Evolutionary conservation across 1,140 invertebrate species (phyloP).

Genomic region (Drosophila punjabiensis): DNA sequence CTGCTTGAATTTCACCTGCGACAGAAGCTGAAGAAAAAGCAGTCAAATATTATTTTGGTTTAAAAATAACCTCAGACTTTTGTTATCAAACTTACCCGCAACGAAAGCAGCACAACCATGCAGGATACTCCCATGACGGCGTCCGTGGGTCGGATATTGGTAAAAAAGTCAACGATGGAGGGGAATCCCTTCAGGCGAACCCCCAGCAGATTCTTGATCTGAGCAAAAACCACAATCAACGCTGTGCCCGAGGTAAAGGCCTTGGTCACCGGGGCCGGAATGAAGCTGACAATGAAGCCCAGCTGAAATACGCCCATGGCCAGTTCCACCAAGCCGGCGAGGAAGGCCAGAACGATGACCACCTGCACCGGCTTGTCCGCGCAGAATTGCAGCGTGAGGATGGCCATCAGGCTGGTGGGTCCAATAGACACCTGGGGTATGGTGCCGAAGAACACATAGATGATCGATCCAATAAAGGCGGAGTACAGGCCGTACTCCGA

Average conservation of each 20-base stretch:
- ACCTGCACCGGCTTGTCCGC: conserved; percentile 90
- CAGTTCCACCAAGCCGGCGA: conserved; percentile 91
- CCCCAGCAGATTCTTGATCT: conserved; percentile 94
- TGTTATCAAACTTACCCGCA: conserved; percentile 88
- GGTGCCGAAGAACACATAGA: conserved; percentile 95
- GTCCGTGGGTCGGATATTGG: conserved; percentile 88
- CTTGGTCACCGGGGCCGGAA: conserved; percentile 96
- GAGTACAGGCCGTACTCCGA: conserved; percentile 87
- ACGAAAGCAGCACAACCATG: conserved; percentile 89
- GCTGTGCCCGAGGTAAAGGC: conserved; percentile 97
- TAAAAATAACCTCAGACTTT: too few species aligned
- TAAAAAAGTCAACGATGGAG: conserved; percentile 89
- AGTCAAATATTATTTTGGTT: neutral
- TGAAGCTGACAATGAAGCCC: conserved; percentile 96
- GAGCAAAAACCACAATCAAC: conserved; percentile 95
- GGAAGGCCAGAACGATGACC: conserved; percentile 92
- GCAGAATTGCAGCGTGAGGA: conserved; percentile 91
- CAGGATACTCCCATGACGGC: conserved; percentile 89
- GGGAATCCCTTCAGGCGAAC: conserved; percentile 90
- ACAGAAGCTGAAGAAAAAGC: conserved; percentile 49
- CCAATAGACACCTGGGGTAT: conserved; percentile 96
- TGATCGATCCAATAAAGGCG: conserved; percentile 88
- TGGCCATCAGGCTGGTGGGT: conserved; percentile 94
- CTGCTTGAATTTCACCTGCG: conserved; percentile 74
- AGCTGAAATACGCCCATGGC: conserved; percentile 88